Percentiles rank a stretch among this genome's conserved stretches.
phyloP scores from a whole-genome alignment of 2,113 vertebrate genomes.

The Fulica atra region DNA sequence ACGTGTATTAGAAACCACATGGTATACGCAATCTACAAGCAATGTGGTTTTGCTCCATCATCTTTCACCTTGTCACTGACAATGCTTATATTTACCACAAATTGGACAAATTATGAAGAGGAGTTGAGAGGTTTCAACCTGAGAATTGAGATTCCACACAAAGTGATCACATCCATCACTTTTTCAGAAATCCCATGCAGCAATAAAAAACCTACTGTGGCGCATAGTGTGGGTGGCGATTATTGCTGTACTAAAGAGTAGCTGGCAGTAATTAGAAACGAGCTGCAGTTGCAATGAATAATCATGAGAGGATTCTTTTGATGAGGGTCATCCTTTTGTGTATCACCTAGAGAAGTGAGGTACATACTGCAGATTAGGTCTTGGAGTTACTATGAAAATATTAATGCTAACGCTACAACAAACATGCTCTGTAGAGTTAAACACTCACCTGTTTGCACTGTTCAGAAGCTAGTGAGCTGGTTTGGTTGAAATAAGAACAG shows the following conservation, averaged over 20 bases:
- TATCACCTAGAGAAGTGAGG: not conserved
- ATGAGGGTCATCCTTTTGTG: not conserved
- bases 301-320: not conserved
- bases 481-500: not conserved
- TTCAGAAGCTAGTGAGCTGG: not conserved
- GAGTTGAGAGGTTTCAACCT: not conserved
- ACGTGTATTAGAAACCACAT: not conserved
- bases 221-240: not conserved
- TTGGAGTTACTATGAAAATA: not conserved
- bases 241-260: not conserved
- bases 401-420: not conserved
- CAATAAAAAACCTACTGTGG: not conserved
- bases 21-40: not conserved
- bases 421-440: not conserved
- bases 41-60: not conserved
- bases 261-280: not conserved
- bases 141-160: not conserved
- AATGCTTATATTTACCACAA: not conserved
- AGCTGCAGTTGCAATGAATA: not conserved
- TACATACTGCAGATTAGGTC: not conserved
- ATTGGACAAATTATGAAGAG: not conserved
- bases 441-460: not conserved
- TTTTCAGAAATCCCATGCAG: not conserved
- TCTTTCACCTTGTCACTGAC: not conserved
- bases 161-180: not conserved